phyloP scores from a whole-genome alignment of 2,113 vertebrate species.

The Leptobrachium leishanense region DNA sequence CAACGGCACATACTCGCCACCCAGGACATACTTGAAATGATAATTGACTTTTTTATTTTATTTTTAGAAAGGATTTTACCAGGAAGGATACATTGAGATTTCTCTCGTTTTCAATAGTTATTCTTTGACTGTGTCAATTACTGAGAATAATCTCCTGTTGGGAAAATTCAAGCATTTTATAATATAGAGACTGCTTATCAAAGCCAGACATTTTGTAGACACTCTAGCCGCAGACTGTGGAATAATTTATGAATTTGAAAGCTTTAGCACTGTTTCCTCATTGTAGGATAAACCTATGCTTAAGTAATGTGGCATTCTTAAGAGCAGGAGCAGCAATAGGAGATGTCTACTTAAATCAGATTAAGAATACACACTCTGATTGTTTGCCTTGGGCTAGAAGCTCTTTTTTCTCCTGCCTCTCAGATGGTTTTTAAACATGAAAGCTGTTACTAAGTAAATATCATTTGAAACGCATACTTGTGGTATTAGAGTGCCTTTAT shows the following conservation, averaged over 20 bases:
- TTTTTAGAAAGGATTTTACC: no score
- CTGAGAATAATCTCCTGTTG: not conserved
- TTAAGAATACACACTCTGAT: not conserved
- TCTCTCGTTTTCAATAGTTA: no score
- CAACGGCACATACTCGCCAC: no score
- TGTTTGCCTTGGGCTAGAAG: not conserved
- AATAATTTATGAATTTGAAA: no score
- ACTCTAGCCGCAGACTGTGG: no score
- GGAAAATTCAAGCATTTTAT: not conserved
- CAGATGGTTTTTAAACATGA: slow-evolving; percentile 15
- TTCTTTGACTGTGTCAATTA: not conserved
- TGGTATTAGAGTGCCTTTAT: slow-evolving; percentile 6
- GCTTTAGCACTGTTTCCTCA: no score
- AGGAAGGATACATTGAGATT: no score
- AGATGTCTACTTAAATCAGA: not conserved
- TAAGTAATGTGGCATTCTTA: not conserved
- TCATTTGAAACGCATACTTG: slow-evolving; percentile 24
- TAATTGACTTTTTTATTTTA: no score
- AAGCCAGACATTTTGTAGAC: slow-evolving; percentile 4
- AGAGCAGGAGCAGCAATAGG: not conserved
- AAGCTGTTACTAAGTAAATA: slow-evolving; percentile 38
- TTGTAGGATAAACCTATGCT: not conserved
- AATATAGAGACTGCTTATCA: slow-evolving; percentile 4
- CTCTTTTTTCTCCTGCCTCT: not conserved
- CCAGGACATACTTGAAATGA: no score